Conservation (phyloP, 1,140 invertebrate species). For the Psix sp. region DNA sequence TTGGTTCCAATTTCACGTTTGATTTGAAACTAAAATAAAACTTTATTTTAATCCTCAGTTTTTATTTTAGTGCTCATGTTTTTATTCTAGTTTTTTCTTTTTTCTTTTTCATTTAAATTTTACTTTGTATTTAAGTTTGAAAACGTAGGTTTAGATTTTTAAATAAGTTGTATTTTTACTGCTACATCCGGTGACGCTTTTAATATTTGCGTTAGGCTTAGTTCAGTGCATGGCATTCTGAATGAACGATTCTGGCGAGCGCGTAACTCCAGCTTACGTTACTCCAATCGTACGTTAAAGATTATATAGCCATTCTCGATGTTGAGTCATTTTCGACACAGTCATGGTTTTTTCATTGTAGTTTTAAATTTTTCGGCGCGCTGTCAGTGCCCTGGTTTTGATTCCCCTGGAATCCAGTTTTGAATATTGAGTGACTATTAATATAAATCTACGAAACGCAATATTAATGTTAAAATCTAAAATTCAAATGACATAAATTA, state of each 20-base stretch:
- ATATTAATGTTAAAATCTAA: no score
- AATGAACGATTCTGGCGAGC: slow-evolving; percentile 41
- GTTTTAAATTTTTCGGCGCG: slow-evolving; percentile 42
- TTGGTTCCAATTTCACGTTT: no score
- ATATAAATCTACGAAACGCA: no score
- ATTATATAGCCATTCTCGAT: slow-evolving; percentile 35
- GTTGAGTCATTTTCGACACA: slow-evolving; percentile 63
- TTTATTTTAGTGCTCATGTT: no score
- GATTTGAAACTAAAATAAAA: no score
- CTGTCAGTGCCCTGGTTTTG: slow-evolving; percentile 4
- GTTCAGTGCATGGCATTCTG: slow-evolving; percentile 33
- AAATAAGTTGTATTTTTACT: neutral
- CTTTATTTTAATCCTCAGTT: no score
- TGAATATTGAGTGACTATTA: no score
- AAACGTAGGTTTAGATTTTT: neutral
- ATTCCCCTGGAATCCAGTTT: slow-evolving; percentile 1
- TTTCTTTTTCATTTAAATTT: neutral
- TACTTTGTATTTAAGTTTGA: neutral
- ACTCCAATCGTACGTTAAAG: slow-evolving; percentile 19
- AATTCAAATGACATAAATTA: no score
- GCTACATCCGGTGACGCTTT: slow-evolving; percentile 19
- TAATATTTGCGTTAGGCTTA: slow-evolving; percentile 28
- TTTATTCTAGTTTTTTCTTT: no score
- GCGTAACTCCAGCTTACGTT: slow-evolving; percentile 16
- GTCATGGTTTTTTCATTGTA: slow-evolving; percentile 9